These are phyloP conservation scores for Macaria notata DNA, from an alignment of 2,888 invertebrate genomes.

Conservation along the genomic window DNA sequence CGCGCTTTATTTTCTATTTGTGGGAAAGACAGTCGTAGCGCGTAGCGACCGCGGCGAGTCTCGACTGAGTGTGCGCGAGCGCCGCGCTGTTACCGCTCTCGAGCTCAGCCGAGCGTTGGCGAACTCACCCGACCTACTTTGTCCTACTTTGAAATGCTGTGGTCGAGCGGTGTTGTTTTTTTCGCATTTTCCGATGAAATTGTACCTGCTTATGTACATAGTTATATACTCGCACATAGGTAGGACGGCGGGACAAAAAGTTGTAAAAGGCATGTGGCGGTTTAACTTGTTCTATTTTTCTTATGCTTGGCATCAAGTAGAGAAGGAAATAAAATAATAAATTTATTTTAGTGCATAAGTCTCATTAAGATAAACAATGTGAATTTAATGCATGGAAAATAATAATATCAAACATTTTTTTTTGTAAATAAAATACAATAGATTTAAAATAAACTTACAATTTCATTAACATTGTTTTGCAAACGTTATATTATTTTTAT, in stretches of 20 bases:
- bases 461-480: neutral
- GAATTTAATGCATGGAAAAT: neutral
- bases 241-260: constrained; percentile 52
- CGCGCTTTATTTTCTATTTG: constrained; percentile 58
- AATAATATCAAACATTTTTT: neutral
- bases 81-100: constrained; percentile 54
- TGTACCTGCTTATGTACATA: constrained; percentile 44
- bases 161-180: constrained; percentile 70
- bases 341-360: too few relatives aligned
- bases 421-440: neutral
- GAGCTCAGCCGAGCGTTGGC: constrained; percentile 58
- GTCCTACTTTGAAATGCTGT: constrained; percentile 70
- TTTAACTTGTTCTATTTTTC: constrained; percentile 21
- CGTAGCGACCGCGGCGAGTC: constrained; percentile 64
- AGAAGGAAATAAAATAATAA: neutral
- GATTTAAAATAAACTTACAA: neutral
- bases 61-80: constrained; percentile 67
- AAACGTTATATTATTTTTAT: neutral
- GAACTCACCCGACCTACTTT: constrained; percentile 76
- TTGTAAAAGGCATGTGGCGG: constrained; percentile 22
- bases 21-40: constrained; percentile 50
- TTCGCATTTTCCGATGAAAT: constrained; percentile 78
- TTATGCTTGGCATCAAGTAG: constrained; percentile 7
- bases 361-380: too few relatives aligned
- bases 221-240: constrained; percentile 29